phyloP scores from a whole-genome alignment of 2,113 vertebrate genomes.

The Lonchura striata region DNA sequence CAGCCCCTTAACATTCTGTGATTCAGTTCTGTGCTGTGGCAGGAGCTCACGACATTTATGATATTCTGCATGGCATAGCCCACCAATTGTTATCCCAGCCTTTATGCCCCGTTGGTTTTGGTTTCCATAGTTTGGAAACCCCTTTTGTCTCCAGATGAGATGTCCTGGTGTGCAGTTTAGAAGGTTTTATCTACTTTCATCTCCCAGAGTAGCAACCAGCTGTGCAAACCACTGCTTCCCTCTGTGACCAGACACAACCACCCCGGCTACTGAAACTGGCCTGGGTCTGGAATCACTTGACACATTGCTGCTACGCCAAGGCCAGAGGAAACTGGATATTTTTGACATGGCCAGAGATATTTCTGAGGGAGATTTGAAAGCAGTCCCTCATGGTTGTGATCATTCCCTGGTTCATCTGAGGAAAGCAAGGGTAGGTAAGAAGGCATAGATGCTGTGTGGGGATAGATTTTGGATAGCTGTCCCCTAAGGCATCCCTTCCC shows the following conservation, averaged over 20 bases:
- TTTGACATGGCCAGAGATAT: not conserved
- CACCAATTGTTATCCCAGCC: not conserved
- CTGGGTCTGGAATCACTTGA: not conserved
- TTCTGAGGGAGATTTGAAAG: not conserved
- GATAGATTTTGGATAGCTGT: not conserved
- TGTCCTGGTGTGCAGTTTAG: not conserved
- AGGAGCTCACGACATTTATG: not conserved
- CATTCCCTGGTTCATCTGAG: not conserved
- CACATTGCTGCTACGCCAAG: not conserved
- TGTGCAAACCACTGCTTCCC: accelerated
- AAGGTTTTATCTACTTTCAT: not conserved
- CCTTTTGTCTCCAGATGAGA: not conserved
- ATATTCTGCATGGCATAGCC: not conserved
- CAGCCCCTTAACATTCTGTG: not conserved
- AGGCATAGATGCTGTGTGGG: not conserved
- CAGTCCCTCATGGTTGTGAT: not conserved
- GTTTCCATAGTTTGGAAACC: not conserved
- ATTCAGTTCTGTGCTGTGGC: not conserved
- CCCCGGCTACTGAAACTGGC: too few relatives aligned
- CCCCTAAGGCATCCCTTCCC: not conserved
- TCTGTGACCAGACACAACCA: not conserved
- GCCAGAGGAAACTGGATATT: not conserved
- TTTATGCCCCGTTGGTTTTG: not conserved
- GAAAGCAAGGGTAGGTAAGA: not conserved
- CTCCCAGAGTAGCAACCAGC: not conserved